phyloP scores from a whole-genome alignment of 2,888 invertebrate genomes.

The Gymnoscelis rufifasciata region DNA sequence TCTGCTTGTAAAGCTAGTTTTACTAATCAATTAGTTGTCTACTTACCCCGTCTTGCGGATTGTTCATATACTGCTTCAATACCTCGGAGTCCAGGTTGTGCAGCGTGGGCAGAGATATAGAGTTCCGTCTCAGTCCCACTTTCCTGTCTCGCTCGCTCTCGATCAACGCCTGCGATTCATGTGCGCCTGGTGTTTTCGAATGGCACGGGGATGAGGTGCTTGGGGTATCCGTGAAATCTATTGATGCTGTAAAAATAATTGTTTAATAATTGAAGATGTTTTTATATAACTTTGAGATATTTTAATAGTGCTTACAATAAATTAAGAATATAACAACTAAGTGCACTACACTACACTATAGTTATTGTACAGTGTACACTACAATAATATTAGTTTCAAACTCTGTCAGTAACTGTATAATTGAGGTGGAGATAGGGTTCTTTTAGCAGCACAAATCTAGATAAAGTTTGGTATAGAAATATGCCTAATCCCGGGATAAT shows the following conservation, averaged over 20 bases:
- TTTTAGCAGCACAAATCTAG: too few species aligned
- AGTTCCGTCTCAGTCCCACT: slow-evolving; percentile 80
- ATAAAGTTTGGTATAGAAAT: too few species aligned
- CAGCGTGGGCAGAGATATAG: slow-evolving; percentile 86
- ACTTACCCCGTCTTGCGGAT: slow-evolving; percentile 58
- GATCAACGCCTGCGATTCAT: slow-evolving; percentile 53
- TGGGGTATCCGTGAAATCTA: slow-evolving; percentile 42
- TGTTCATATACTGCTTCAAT: slow-evolving; percentile 61
- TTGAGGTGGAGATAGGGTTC: too few species aligned
- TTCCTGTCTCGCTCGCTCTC: slow-evolving; percentile 49
- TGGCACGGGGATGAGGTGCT: slow-evolving; percentile 13
- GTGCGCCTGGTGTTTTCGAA: slow-evolving; percentile 49
- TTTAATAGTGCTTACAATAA: too few species aligned
- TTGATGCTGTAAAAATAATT: slow-evolving; percentile 39
- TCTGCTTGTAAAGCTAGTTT: not conserved
- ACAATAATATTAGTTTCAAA: too few species aligned
- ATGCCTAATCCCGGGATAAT: too few species aligned
- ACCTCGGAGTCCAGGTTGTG: slow-evolving; percentile 83
- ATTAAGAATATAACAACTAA: too few species aligned
- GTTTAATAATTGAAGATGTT: too few species aligned
- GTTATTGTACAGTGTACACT: too few species aligned
- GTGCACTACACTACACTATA: too few species aligned
- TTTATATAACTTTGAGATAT: too few species aligned
- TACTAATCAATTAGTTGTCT: not conserved
- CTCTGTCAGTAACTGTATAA: too few species aligned